Evolutionary conservation across 2,888 invertebrate species (phyloP).

Genomic region (Smittia aterrima): DNA sequence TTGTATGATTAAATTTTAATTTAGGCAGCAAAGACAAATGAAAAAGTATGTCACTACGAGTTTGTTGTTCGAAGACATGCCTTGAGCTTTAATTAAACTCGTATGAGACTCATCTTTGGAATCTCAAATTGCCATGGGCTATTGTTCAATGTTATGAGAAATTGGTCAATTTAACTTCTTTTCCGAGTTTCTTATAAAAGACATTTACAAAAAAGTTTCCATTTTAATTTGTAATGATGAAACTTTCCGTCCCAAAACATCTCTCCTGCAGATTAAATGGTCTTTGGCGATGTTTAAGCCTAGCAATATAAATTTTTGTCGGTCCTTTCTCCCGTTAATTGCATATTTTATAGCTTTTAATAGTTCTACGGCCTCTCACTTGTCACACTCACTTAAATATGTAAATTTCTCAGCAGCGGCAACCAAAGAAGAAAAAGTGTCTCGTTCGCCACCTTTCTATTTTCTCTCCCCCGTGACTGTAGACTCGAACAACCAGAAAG

Average conservation of each 20-base stretch:
- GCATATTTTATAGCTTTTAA: conserved; percentile 28
- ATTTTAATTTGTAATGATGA: background rate
- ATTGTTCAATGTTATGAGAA: no score
- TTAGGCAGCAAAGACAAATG: background rate
- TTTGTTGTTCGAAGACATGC: background rate
- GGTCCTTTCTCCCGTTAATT: conserved; percentile 22
- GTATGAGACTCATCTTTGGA: no score
- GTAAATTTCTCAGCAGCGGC: background rate
- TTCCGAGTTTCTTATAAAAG: no score
- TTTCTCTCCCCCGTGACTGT: background rate
- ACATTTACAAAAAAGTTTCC: no score
- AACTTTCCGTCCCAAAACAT: background rate
- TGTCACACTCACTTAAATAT: conserved; percentile 4
- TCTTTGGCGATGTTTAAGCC: conserved; percentile 10
- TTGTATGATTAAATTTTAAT: background rate
- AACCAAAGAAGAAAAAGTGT: background rate
- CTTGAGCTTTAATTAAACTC: no score
- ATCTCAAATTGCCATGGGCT: no score
- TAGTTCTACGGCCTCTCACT: conserved; percentile 15
- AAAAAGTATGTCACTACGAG: no score
- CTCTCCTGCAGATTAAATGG: background rate
- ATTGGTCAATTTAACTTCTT: no score
- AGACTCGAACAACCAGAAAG: conserved; percentile 15
- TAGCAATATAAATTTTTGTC: background rate
- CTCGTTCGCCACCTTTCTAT: background rate